A percentile compares a stretch with the other conserved stretches of the same genome.
Conservation (phyloP, 1,140 invertebrate species). For the Anthonomus grandis region DNA sequence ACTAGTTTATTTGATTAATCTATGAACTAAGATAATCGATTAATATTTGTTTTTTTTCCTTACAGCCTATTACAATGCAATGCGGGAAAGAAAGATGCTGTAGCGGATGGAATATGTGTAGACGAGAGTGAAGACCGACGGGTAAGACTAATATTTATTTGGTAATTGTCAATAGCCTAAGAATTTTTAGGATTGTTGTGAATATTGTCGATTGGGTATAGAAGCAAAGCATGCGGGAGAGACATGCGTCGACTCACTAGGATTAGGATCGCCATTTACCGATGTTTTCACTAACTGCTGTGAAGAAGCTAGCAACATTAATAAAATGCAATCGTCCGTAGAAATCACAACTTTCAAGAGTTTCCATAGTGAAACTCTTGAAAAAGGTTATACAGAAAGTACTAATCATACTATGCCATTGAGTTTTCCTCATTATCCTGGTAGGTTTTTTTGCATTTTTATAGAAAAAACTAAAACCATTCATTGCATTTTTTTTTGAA, state of each 20-base stretch:
- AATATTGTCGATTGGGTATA: constrained; percentile 40
- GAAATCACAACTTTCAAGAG: constrained; percentile 26
- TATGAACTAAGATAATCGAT: no score
- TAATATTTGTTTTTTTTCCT: no score
- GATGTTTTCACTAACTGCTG: constrained; percentile 40
- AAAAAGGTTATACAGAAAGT: no score
- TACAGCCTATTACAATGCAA: constrained; percentile 31
- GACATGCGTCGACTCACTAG: constrained; percentile 29
- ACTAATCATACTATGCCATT: no score
- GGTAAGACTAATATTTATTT: constrained; percentile 15
- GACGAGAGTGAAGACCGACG: constrained; percentile 20
- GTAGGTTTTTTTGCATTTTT: no score
- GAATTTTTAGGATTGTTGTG: constrained; percentile 40
- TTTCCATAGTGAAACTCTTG: no score
- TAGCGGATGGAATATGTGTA: constrained; percentile 18
- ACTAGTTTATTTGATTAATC: no score
- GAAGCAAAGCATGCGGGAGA: constrained; percentile 26
- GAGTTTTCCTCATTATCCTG: no score
- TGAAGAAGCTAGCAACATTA: constrained; percentile 24
- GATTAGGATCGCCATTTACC: constrained; percentile 33
- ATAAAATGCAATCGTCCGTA: constrained; percentile 23
- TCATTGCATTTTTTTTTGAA: no score
- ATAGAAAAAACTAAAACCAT: no score
- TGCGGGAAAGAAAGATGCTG: constrained; percentile 30
- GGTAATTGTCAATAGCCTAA: not conserved